phyloP scores from a whole-genome alignment of 2,888 invertebrate genomes.

The Drosophila sordidapex region DNA sequence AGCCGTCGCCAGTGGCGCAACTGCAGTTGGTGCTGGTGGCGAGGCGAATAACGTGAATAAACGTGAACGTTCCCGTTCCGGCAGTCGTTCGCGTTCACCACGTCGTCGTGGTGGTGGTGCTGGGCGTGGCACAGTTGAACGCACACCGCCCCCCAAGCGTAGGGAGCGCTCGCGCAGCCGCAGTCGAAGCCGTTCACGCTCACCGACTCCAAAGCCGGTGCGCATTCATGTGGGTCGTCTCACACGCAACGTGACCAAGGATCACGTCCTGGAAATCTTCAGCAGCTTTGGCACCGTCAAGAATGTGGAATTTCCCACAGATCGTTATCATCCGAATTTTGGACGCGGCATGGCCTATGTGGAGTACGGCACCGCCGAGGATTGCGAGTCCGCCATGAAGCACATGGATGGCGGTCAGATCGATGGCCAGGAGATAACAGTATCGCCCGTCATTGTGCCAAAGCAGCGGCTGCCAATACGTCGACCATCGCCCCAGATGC shows the following conservation, averaged over 20 bases:
- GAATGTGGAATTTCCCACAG: slow-evolving; percentile 94
- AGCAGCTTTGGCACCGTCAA: slow-evolving; percentile 94
- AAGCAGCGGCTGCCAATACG: slow-evolving; percentile 85
- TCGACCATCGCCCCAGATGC: slow-evolving; percentile 83
- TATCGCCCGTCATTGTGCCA: slow-evolving; percentile 95
- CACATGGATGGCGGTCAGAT: slow-evolving; percentile 99
- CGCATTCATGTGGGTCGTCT: slow-evolving; percentile 97
- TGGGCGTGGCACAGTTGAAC: slow-evolving; percentile 91
- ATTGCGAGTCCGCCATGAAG: slow-evolving; percentile 99
- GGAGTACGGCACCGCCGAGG: slow-evolving; percentile 96
- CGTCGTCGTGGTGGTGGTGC: slow-evolving; percentile 88
- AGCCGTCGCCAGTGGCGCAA: slow-evolving; percentile 21
- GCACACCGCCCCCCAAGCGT: slow-evolving; percentile 89
- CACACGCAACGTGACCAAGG: slow-evolving; percentile 96
- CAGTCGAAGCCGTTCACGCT: slow-evolving; percentile 94
- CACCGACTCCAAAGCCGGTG: slow-evolving; percentile 95
- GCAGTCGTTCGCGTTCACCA: slow-evolving; percentile 85
- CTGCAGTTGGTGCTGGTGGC: slow-evolving; percentile 14
- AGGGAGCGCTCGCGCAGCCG: slow-evolving; percentile 92
- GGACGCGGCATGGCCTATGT: slow-evolving; percentile 98
- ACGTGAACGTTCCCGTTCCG: slow-evolving; percentile 75
- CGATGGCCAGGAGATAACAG: slow-evolving; percentile 97
- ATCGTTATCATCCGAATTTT: slow-evolving; percentile 94
- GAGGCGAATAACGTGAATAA: slow-evolving; percentile 63
- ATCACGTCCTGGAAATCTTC: slow-evolving; percentile 96